Percentiles rank a stretch among this genome's conserved stretches.
These are phyloP conservation scores for Lydus trimaculatus DNA, from an alignment of 2,888 invertebrate species.

Conservation along the genomic window DNA sequence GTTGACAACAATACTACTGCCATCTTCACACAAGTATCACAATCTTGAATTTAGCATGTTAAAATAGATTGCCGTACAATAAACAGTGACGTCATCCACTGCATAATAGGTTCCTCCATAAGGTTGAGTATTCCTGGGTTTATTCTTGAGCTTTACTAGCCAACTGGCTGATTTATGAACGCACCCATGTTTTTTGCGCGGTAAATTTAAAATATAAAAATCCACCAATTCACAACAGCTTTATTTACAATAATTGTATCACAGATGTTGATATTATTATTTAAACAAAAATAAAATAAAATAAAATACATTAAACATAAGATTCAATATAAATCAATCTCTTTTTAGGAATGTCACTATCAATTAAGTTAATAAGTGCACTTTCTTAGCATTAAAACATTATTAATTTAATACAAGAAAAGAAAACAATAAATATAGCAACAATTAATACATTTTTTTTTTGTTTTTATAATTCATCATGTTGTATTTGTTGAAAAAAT, in stretches of 20 bases:
- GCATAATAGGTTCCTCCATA: no score
- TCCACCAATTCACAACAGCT: neutral
- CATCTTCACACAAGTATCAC: no score
- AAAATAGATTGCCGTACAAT: no score
- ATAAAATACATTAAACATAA: neutral
- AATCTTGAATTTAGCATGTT: no score
- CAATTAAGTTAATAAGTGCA: neutral
- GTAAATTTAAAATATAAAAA: no score
- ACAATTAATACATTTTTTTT: neutral
- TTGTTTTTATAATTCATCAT: neutral
- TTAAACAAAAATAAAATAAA: neutral
- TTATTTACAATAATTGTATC: neutral
- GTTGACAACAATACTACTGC: no score
- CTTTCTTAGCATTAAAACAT: neutral
- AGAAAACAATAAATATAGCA: neutral
- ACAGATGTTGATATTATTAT: neutral
- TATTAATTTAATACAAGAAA: neutral
- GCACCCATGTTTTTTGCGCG: no score
- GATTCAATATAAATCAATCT: neutral
- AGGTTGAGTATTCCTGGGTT: no score
- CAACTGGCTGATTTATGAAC: no score
- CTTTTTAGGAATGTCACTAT: neutral
- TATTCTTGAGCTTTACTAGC: no score
- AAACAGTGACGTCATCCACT: no score
- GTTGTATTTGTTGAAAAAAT: neutral